phyloP scores from a whole-genome alignment of 2,797 vertebrate genomes.

The Mionectes olivaceus region DNA sequence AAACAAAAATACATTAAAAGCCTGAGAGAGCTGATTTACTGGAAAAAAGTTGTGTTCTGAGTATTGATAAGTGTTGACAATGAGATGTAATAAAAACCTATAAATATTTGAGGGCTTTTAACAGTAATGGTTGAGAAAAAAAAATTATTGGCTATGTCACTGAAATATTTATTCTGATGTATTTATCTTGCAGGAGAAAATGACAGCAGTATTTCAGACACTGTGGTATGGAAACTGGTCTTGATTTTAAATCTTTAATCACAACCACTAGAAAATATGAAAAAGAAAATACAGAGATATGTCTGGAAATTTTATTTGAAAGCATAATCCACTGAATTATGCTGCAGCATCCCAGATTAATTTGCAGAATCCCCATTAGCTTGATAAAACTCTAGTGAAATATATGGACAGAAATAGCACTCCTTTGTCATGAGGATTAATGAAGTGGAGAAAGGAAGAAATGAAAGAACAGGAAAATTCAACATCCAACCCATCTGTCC shows the following conservation, averaged over 20 bases:
- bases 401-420: neutral
- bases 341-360: neutral
- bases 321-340: neutral
- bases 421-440: neutral
- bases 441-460: neutral
- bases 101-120: neutral
- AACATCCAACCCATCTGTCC: rapidly evolving
- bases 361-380: neutral
- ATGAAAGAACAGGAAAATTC: neutral
- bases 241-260: neutral
- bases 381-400: neutral
- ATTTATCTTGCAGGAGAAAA: neutral
- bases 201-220: neutral
- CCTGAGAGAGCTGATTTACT: neutral
- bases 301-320: neutral
- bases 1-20: neutral
- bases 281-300: neutral
- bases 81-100: neutral
- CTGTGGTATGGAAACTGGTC: neutral
- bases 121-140: neutral
- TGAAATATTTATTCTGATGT: neutral
- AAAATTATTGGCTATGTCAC: neutral
- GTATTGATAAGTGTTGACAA: neutral
- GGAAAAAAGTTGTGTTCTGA: neutral
- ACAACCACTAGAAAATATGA: neutral